These are phyloP conservation scores for Acomys russatus DNA, from an alignment of 2,797 vertebrate species.

Conservation along the genomic window DNA sequence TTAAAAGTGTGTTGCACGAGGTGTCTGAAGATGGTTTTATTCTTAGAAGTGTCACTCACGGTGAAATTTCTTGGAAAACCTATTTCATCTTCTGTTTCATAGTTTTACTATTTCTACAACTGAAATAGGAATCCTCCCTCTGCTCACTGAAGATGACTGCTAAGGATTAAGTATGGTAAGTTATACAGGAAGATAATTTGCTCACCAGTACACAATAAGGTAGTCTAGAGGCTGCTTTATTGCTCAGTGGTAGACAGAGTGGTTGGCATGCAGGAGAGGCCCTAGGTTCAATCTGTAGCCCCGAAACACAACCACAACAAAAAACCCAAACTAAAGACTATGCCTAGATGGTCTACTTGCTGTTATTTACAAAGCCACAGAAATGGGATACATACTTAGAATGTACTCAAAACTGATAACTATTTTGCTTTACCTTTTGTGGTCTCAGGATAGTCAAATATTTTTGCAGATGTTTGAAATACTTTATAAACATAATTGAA, in stretches of 20 bases:
- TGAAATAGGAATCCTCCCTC: constrained; percentile 39
- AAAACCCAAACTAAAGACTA: background rate
- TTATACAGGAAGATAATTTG: background rate
- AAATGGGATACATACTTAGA: constrained; percentile 35
- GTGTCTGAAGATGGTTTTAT: constrained; percentile 30
- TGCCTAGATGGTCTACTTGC: background rate
- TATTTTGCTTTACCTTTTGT: constrained; percentile 53
- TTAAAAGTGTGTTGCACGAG: background rate
- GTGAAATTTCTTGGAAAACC: constrained; percentile 17
- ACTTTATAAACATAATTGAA: constrained; percentile 12
- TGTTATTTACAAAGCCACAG: constrained; percentile 1
- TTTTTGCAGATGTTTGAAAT: constrained; percentile 62
- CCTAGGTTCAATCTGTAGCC: background rate
- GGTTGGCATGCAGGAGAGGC: background rate
- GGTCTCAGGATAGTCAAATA: constrained; percentile 47
- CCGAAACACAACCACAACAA: background rate
- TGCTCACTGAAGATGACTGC: background rate
- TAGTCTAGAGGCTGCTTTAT: background rate
- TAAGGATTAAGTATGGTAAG: background rate
- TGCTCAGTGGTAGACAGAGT: background rate
- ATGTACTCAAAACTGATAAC: constrained; percentile 70
- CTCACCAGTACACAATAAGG: background rate
- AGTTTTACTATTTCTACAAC: constrained; percentile 35
- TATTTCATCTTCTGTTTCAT: constrained; percentile 33
- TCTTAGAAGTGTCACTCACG: constrained; percentile 5